Conservation (phyloP, 1,140 invertebrate species). For the Drosophila quadrilineata region DNA sequence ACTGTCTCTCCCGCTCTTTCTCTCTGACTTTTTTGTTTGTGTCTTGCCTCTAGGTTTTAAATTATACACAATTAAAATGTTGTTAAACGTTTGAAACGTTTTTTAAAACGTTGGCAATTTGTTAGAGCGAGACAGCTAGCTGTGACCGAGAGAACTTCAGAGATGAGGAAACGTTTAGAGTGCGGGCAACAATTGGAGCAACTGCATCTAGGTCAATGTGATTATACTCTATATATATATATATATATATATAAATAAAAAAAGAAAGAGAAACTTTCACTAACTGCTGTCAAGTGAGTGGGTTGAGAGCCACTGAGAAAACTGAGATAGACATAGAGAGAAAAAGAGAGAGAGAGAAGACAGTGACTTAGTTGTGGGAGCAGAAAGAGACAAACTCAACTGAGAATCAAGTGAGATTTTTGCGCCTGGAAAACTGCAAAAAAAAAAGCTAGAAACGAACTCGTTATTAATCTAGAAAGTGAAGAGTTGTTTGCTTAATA, state of each 20-base stretch:
- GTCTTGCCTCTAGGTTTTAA: not conserved
- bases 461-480: slow-evolving; percentile 8
- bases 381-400: no score
- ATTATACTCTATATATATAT: no score
- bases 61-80: slow-evolving; percentile 49
- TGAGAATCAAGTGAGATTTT: not conserved
- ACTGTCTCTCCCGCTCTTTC: not conserved
- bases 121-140: not conserved
- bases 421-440: not conserved
- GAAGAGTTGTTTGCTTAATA: not conserved
- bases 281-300: slow-evolving; percentile 50
- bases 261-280: slow-evolving; percentile 62
- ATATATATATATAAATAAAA: no score
- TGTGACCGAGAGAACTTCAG: slow-evolving; percentile 17
- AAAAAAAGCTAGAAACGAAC: not conserved
- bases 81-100: slow-evolving; percentile 28
- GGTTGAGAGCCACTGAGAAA: no score
- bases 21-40: no score
- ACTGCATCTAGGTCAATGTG: slow-evolving; percentile 53
- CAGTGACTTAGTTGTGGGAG: no score
- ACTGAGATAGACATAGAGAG: no score
- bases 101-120: slow-evolving; percentile 40
- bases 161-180: slow-evolving; percentile 32
- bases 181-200: slow-evolving; percentile 8
- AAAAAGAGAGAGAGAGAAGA: slow-evolving; percentile 1